Conservation (phyloP, 2,888 invertebrate genomes). For the Amphipyra tragopoginis region DNA sequence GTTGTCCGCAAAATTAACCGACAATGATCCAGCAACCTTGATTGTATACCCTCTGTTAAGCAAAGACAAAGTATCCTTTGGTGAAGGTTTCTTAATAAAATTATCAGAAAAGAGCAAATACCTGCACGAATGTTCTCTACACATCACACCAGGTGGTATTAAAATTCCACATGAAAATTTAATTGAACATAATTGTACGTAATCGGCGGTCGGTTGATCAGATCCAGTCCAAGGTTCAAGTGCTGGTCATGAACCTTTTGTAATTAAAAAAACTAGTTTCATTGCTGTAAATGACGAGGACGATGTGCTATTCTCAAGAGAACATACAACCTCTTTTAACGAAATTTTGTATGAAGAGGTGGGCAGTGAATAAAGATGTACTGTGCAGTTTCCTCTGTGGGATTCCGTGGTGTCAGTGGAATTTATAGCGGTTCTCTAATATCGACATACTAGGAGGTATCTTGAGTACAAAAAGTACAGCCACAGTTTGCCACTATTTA, state of each 20-base stretch:
- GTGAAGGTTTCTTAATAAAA: background rate
- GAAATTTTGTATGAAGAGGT: too few species aligned
- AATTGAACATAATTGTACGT: constrained; percentile 46
- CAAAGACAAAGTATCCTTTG: too few species aligned
- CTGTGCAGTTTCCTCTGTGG: too few species aligned
- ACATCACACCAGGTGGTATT: constrained; percentile 19
- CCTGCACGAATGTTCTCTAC: constrained; percentile 2
- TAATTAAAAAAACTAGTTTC: constrained; percentile 56
- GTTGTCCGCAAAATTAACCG: too few species aligned
- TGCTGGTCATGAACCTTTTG: constrained; percentile 54
- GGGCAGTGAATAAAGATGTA: too few species aligned
- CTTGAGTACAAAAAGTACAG: too few species aligned
- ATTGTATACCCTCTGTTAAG: too few species aligned
- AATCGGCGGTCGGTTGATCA: constrained; percentile 49
- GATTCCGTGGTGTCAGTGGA: too few species aligned
- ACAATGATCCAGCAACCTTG: background rate
- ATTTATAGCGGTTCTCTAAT: too few species aligned
- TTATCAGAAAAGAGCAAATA: constrained; percentile 9
- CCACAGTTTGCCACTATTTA: too few species aligned
- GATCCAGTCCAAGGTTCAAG: constrained; percentile 52
- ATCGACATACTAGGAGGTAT: too few species aligned
- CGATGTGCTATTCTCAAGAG: constrained; percentile 18
- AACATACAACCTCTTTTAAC: constrained; percentile 1
- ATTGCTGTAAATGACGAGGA: constrained; percentile 36
- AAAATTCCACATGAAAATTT: constrained; percentile 35